Percentiles rank a stretch among this genome's conserved stretches.
Conservation (phyloP, 2,797 vertebrate species). For the Telmatherina bonti region DNA sequence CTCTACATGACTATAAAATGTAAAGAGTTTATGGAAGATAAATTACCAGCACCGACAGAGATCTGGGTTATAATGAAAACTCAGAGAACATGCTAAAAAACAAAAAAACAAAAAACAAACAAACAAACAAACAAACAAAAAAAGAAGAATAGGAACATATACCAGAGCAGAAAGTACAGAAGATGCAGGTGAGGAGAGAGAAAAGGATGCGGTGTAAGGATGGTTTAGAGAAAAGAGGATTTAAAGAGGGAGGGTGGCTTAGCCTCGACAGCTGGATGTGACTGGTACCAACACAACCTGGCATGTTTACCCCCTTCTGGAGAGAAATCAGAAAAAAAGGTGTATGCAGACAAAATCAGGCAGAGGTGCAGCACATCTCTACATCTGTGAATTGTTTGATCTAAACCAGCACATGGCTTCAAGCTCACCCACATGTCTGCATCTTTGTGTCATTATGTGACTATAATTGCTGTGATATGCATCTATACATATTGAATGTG, state of each 20-base stretch:
- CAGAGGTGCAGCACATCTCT: constrained; percentile 8
- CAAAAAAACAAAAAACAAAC: not conserved
- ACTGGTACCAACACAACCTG: constrained; percentile 43
- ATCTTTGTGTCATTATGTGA: constrained; percentile 18
- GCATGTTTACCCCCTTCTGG: constrained; percentile 45
- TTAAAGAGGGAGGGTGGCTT: constrained; percentile 20
- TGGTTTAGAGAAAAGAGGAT: constrained; percentile 28
- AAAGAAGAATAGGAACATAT: not conserved
- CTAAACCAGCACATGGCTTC: constrained; percentile 14
- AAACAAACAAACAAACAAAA: too few relatives aligned
- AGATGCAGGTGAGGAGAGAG: constrained; percentile 19
- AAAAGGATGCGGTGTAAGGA: not conserved
- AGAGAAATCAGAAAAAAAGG: constrained; percentile 19
- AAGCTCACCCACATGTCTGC: constrained; percentile 18
- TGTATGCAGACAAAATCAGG: constrained; percentile 22
- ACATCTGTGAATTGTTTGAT: constrained; percentile 34
- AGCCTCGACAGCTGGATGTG: constrained; percentile 28
- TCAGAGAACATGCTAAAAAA: not conserved
- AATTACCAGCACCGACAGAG: not conserved
- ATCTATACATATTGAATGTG: constrained; percentile 1
- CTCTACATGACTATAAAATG: not conserved
- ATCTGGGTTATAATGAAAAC: not conserved
- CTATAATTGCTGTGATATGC: constrained; percentile 48
- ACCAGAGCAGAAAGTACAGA: constrained; percentile 11
- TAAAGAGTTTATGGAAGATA: constrained; percentile 6